Conservation (phyloP, 2,113 vertebrate genomes). For the Verasper variegatus region DNA sequence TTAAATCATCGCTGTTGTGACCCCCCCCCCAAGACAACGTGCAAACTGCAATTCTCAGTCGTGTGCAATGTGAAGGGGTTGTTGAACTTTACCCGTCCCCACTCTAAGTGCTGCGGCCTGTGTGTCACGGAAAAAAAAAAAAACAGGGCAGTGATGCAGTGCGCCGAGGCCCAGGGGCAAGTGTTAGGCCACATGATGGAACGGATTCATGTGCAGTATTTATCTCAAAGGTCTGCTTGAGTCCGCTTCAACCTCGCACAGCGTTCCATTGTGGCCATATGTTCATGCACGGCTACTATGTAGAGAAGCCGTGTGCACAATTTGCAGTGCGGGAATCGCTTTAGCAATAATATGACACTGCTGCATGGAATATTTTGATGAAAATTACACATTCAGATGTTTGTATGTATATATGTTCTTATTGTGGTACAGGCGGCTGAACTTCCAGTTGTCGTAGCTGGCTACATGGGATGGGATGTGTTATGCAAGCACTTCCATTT, state of each 20-base stretch:
- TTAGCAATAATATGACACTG: neutral
- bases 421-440: constrained; percentile 17
- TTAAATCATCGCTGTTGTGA: constrained; percentile 46
- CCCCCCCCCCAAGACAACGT: constrained; percentile 44
- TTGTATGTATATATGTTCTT: constrained; percentile 10
- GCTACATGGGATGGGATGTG: constrained; percentile 48
- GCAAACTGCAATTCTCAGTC: constrained; percentile 41
- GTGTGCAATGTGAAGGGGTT: constrained; percentile 14
- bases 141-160: constrained; percentile 70
- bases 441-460: constrained; percentile 43
- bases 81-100: constrained; percentile 44
- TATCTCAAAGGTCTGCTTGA: constrained; percentile 63
- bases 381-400: neutral
- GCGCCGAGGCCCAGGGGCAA: constrained; percentile 64
- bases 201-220: constrained; percentile 69
- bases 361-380: neutral
- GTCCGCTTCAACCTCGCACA: constrained; percentile 53
- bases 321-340: constrained; percentile 7
- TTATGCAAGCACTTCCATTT: constrained; percentile 76
- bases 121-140: constrained; percentile 70
- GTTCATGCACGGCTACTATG: constrained; percentile 13
- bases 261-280: constrained; percentile 29
- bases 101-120: constrained; percentile 55
- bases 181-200: constrained; percentile 71
- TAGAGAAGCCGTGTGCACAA: neutral